Percentiles rank a stretch among this genome's conserved stretches.
These are phyloP conservation scores for Malaclemys terrapin DNA, from an alignment of 2,113 vertebrate genomes.

Conservation along the genomic window DNA sequence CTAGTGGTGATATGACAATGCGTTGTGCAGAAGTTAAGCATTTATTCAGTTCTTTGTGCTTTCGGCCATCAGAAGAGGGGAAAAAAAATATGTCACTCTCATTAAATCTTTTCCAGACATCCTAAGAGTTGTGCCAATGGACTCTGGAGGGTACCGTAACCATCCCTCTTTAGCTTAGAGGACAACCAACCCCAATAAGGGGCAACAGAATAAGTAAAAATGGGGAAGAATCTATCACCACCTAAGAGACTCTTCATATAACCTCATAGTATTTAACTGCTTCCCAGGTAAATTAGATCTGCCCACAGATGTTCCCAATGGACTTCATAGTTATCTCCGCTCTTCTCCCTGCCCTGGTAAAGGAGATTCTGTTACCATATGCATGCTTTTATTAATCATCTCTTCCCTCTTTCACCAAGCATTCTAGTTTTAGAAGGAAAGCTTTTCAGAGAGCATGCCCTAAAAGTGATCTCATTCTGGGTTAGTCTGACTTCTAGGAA, in stretches of 20 bases:
- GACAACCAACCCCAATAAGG: too few species aligned
- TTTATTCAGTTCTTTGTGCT: neutral
- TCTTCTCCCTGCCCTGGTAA: neutral
- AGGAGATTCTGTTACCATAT: neutral
- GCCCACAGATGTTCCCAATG: fast-evolving
- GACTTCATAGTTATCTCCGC: neutral
- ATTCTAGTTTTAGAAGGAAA: neutral
- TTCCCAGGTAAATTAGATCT: neutral
- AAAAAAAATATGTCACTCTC: neutral
- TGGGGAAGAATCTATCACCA: neutral
- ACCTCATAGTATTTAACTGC: constrained; percentile 5
- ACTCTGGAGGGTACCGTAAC: neutral
- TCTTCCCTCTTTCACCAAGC: neutral
- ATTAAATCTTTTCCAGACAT: neutral
- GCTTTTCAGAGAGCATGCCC: neutral
- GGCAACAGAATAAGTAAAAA: too few species aligned
- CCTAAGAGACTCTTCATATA: neutral
- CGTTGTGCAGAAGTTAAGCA: fast-evolving
- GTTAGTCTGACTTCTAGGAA: neutral
- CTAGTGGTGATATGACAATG: neutral
- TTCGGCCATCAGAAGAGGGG: neutral
- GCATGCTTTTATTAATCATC: neutral
- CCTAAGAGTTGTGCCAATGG: neutral
- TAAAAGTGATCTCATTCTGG: neutral
- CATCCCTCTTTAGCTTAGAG: neutral